Evolutionary conservation across 2,113 vertebrate genomes (phyloP), one percentile per base, ranked within the genome.

Genomic region (Madoqua kirkii): DNA sequence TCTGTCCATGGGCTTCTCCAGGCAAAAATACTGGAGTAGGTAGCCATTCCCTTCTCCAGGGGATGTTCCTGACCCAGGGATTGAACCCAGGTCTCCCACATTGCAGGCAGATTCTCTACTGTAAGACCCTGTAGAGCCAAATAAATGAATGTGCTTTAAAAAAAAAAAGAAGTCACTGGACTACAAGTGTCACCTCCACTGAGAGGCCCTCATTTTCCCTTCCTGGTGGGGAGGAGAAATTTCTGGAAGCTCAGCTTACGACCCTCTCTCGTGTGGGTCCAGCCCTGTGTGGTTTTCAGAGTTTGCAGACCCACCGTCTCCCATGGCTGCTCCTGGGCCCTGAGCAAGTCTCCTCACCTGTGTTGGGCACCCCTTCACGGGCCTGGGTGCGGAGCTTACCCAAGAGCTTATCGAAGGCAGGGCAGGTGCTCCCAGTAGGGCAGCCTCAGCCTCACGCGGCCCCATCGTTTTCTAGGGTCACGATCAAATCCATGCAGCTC

Each of bases 401-500:
- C 19, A 21, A 36, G n/a, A 71, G 67, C 67, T 36, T 31, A 7
- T n/a, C 29, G 2, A 76, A 67, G 50, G 48, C 3, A 1, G 3
- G 3, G 48, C 5, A 55, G 14, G 83, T 3, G 6, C n/a, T 19
- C 25, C n/a, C 3, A 1, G 54, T 0, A 3, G 43, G 50, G 64
- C 59, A 31, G 57, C 6, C 8, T 0, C 1, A 0, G 43, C 14
- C 1, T 59, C 79, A 64, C 0, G 2, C 0, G 1, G 7, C 27
- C n/a, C 64, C 6, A 0, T 36, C 55, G 76, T 33, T 88, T 60
- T 95, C 45, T 91, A 98, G 98, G 89, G 6, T 97, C 82, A 94
- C 95, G 0, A 81, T 98, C 94, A 93, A 83, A 7, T 89, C 94
- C 95, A 82, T 98, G 97, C 91, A 96, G 57, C 92, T 97, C 5